These are phyloP conservation scores for Amniataba percoides DNA, from an alignment of 2,797 vertebrate species.

Conservation along the genomic window DNA sequence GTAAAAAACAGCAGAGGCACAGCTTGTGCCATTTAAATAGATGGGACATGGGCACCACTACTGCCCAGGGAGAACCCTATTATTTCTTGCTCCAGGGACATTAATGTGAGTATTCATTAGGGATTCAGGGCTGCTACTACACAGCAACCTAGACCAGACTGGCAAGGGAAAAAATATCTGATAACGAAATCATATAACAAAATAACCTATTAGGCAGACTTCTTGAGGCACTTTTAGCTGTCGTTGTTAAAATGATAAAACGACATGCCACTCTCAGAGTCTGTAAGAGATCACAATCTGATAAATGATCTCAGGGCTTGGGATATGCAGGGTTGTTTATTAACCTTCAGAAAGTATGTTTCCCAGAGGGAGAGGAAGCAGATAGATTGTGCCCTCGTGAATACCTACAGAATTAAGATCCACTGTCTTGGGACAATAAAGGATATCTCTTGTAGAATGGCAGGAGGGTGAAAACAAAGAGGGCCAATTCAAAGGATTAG, in stretches of 20 bases:
- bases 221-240: constrained; percentile 82
- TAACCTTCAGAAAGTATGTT: constrained; percentile 86
- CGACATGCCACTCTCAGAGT: constrained; percentile 81
- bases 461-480: constrained; percentile 48
- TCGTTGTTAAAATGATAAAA: constrained; percentile 87
- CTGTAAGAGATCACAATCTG: constrained; percentile 83
- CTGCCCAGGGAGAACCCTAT: constrained; percentile 74
- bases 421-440: constrained; percentile 74
- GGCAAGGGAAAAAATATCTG: constrained; percentile 65
- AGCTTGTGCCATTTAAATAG: constrained; percentile 61
- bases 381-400: constrained; percentile 81
- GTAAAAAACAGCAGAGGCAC: constrained; percentile 40
- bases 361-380: constrained; percentile 79
- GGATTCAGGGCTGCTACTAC: constrained; percentile 74
- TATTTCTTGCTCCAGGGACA: constrained; percentile 70
- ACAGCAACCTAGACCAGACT: constrained; percentile 63
- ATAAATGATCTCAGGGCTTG: constrained; percentile 82
- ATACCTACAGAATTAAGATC: constrained; percentile 83
- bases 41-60: constrained; percentile 46
- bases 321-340: constrained; percentile 85
- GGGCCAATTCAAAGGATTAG: constrained; percentile 50
- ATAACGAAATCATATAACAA: constrained; percentile 84
- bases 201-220: constrained; percentile 85
- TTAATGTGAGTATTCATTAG: constrained; percentile 78
- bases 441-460: constrained; percentile 59